Percentiles rank a stretch among this genome's conserved stretches.
Conservation (phyloP, 2,888 invertebrate species). For the Ectemnius cavifrons region DNA sequence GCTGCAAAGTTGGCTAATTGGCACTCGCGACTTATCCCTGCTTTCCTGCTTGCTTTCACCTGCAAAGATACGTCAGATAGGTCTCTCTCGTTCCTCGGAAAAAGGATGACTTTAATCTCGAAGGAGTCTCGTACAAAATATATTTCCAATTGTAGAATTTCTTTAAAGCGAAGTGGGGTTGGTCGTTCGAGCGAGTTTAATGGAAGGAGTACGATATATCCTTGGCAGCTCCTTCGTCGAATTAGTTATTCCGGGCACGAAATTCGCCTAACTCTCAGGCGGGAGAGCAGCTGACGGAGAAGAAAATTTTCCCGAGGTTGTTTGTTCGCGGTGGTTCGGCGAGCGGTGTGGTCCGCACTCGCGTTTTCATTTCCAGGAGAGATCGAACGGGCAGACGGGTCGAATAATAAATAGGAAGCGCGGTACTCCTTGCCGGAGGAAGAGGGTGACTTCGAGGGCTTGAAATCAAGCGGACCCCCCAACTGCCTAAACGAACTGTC, state of each 20-base stretch:
- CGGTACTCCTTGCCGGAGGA: constrained; percentile 3
- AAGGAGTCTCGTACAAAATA: neutral
- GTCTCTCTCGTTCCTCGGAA: neutral
- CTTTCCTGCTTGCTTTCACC: constrained; percentile 1
- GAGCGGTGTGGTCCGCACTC: neutral
- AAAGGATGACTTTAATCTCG: neutral
- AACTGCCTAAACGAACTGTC: constrained; percentile 59
- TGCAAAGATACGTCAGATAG: neutral
- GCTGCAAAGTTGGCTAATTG: constrained; percentile 21
- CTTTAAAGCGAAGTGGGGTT: constrained; percentile 7
- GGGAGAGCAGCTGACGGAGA: neutral
- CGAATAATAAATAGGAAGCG: constrained; percentile 42
- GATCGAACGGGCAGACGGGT: constrained; percentile 20
- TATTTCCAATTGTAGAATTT: constrained; percentile 10
- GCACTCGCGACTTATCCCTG: neutral
- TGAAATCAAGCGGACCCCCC: constrained; percentile 33
- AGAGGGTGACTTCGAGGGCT: constrained; percentile 29
- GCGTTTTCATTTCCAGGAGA: constrained; percentile 22
- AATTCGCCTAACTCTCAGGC: constrained; percentile 17
- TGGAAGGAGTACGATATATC: too few relatives aligned
- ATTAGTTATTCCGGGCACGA: constrained; percentile 29
- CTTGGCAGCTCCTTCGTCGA: neutral
- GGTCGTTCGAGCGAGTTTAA: neutral
- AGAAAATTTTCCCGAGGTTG: constrained; percentile 29
- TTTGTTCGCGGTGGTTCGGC: neutral